Evolutionary conservation across 2,797 vertebrate species (phyloP).

Genomic region (Ataeniobius toweri): DNA sequence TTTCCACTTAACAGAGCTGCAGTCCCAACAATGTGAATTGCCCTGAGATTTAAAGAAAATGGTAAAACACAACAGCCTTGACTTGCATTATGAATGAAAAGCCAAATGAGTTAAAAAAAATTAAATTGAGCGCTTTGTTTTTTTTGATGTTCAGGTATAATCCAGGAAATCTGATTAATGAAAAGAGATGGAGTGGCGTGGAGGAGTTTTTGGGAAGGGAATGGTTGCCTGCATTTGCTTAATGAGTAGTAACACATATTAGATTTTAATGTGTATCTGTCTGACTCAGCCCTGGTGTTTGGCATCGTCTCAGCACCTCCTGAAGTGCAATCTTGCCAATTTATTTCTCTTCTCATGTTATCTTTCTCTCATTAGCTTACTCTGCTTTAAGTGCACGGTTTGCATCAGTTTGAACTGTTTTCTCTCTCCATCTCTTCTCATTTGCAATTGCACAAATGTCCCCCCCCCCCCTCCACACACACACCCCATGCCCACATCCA

Average conservation of each 20-base stretch:
- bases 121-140: slow-evolving; percentile 25
- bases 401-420: slow-evolving; percentile 32
- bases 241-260: slow-evolving; percentile 49
- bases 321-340: slow-evolving; percentile 61
- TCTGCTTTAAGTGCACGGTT: slow-evolving; percentile 25
- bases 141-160: slow-evolving; percentile 40
- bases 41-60: slow-evolving; percentile 25
- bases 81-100: slow-evolving; percentile 6
- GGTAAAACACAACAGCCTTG: slow-evolving; percentile 16
- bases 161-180: slow-evolving; percentile 41
- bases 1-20: background rate
- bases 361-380: slow-evolving; percentile 50
- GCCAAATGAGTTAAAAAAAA: slow-evolving; percentile 15
- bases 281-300: slow-evolving; percentile 57
- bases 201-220: slow-evolving; percentile 5
- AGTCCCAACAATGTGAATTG: background rate
- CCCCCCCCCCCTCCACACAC: background rate
- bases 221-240: slow-evolving; percentile 9
- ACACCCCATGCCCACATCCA: background rate
- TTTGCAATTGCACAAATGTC: slow-evolving; percentile 4
- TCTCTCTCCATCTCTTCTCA: slow-evolving; percentile 16
- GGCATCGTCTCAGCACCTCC: slow-evolving; percentile 66
- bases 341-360: slow-evolving; percentile 50
- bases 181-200: slow-evolving; percentile 23
- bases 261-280: slow-evolving; percentile 44